These are phyloP conservation scores for Cheumatopsyche charites DNA, from an alignment of 1,140 invertebrate genomes.

Conservation along the genomic window DNA sequence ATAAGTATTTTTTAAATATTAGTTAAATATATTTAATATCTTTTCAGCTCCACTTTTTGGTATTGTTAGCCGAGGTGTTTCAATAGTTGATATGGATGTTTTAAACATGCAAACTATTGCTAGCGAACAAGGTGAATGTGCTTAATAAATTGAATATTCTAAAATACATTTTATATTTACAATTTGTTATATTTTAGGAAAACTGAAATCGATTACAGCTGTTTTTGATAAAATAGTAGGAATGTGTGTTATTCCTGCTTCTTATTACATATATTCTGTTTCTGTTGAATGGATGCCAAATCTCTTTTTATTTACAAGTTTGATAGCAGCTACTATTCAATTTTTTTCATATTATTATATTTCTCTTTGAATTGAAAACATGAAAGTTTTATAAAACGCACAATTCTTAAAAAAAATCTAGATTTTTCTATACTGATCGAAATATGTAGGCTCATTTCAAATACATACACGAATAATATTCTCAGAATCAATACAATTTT, in stretches of 20 bases:
- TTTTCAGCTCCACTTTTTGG: neutral
- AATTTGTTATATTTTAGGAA: constrained; percentile 53
- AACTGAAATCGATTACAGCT: constrained; percentile 59
- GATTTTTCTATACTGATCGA: no score
- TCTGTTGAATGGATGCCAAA: constrained; percentile 55
- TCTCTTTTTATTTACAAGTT: constrained; percentile 56
- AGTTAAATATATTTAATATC: neutral
- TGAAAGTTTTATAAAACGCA: no score
- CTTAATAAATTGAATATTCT: constrained; percentile 20
- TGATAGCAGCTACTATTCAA: constrained; percentile 54
- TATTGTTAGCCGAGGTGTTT: no score
- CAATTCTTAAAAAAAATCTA: constrained; percentile 25
- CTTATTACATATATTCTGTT: constrained; percentile 55
- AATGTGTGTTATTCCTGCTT: constrained; percentile 54
- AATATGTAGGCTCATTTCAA: no score
- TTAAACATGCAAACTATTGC: constrained; percentile 59
- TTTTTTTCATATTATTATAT: constrained; percentile 49
- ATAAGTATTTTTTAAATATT: neutral
- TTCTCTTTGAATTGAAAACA: constrained; percentile 52
- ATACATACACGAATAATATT: no score
- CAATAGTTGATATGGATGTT: no score
- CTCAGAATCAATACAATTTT: no score
- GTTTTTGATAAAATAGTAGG: constrained; percentile 57
- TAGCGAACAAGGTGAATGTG: constrained; percentile 58
- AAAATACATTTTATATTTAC: constrained; percentile 3